phyloP scores from a whole-genome alignment of 1,140 invertebrate genomes.

The Ceratina australensis region DNA sequence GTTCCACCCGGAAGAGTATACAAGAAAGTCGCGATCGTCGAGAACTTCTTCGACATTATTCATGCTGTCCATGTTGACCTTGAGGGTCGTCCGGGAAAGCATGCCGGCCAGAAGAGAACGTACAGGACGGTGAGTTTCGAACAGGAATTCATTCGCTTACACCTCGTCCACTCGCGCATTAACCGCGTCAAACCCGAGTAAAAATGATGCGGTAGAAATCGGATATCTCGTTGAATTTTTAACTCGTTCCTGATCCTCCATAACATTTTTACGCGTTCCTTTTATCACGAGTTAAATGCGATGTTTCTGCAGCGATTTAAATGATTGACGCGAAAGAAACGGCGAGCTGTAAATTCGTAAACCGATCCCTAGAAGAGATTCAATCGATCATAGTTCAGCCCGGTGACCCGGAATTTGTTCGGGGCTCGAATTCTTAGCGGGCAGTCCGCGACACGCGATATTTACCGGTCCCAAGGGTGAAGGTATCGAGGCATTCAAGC shows the following conservation, averaged over 20 bases:
- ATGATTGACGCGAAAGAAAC: no score
- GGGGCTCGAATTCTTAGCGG: constrained; percentile 58
- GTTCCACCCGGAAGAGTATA: constrained; percentile 83
- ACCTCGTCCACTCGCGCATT: no score
- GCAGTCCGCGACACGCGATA: constrained; percentile 60
- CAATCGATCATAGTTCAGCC: no score
- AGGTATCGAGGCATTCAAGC: constrained; percentile 71
- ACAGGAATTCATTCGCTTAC: constrained; percentile 2
- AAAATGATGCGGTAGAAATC: no score
- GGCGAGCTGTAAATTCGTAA: no score
- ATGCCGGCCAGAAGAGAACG: constrained; percentile 97
- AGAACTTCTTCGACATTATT: constrained; percentile 98
- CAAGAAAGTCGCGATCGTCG: constrained; percentile 96
- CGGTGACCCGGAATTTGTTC: constrained; percentile 46
- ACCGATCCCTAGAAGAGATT: background rate
- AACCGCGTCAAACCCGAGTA: background rate
- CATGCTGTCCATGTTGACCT: constrained; percentile 96
- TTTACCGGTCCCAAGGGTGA: constrained; percentile 67
- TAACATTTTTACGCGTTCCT: no score
- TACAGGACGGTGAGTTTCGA: constrained; percentile 92
- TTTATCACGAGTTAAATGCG: no score
- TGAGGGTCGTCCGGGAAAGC: constrained; percentile 93
- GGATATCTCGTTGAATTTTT: no score
- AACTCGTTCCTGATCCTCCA: no score
- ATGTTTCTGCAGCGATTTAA: no score